A percentile compares a stretch with the other conserved stretches of the same genome.
Evolutionary conservation across 2,113 vertebrate genomes (phyloP).

Genomic region (Acrocephalus arundinaceus): DNA sequence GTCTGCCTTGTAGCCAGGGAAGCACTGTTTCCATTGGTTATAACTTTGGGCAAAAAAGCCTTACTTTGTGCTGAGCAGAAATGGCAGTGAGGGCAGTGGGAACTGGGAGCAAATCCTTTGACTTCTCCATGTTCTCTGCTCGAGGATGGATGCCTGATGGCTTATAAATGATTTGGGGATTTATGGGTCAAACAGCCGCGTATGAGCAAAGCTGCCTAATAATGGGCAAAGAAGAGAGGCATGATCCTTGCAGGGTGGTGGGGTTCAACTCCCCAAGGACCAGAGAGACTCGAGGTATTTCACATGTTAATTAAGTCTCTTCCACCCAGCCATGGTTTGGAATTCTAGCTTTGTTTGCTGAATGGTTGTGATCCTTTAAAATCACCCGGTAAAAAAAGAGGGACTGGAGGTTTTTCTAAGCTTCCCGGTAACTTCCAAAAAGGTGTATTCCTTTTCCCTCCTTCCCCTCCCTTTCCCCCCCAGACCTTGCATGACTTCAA

Average conservation of each 20-base stretch:
- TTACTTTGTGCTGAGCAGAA: background rate
- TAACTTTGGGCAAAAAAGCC: background rate
- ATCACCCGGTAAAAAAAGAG: background rate
- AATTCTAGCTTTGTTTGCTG: background rate
- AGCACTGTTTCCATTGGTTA: background rate
- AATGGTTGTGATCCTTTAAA: background rate
- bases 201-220: background rate
- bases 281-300: background rate
- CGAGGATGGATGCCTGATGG: background rate
- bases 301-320: background rate
- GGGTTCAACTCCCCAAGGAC: background rate
- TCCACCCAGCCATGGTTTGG: background rate
- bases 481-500: slow-evolving; percentile 45
- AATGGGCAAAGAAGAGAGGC: background rate
- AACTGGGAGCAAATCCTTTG: background rate
- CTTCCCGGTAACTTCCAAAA: background rate
- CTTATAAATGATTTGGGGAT: background rate
- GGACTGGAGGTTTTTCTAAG: background rate
- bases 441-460: background rate
- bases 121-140: background rate
- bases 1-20: background rate
- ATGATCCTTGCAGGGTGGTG: background rate
- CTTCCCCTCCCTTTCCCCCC: background rate
- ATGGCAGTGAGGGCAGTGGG: background rate
- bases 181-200: background rate